Evolutionary conservation across 2,888 invertebrate genomes (phyloP), one percentile per base, ranked within the genome.

Genomic region (Caenorhabditis becei): DNA sequence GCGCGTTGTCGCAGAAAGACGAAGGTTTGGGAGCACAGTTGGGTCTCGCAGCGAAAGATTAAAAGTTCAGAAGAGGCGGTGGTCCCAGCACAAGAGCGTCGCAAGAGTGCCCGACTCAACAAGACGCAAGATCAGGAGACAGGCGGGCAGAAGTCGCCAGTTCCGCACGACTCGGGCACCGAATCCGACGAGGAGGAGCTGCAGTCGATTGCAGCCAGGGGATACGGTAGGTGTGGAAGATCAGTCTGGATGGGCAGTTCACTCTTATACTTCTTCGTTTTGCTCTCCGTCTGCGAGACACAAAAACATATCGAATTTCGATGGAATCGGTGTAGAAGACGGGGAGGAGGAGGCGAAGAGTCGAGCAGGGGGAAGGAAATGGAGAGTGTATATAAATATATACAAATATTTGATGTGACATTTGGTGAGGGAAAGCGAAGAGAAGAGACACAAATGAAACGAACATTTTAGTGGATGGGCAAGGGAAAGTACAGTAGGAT

Each of bases 111-210:
- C 1, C 66, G 81, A 4, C 72, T 81, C 41, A 66, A 65, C 67
- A 74, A 78, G 51, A 32, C 16, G 8, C 5, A 26, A 20, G 41
- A 54, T n/a, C 44, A 23, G n/a, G 32, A 23, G 41, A n/a, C 56
- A 26, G 16, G 23, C 28, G 16, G 11, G 54, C 18, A 16, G 26
- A 51, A 51, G 37, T 54, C 41, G 59, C 35, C 58, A 18, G 2
- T 23, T n/a, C 58, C 77, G 14, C 83, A 80, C 59, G 86, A 86
- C 51, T 86, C 86, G 20, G 86, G 86, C n/a, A 86, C 86, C 20
- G 86, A 86, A 69, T 86, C 86, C 18, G 86, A 86, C 56, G 86
- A 86, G 26, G 85, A 85, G 71, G 86, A 86, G 49, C 49, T 81
- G 28, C 59, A 59, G 10, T 32, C 61, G n/a, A 77, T 77, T 44